A percentile compares a stretch with the other conserved stretches of the same genome.
Evolutionary conservation across 2,888 invertebrate species (phyloP).

Genomic region (Caenorhabditis sp.): DNA sequence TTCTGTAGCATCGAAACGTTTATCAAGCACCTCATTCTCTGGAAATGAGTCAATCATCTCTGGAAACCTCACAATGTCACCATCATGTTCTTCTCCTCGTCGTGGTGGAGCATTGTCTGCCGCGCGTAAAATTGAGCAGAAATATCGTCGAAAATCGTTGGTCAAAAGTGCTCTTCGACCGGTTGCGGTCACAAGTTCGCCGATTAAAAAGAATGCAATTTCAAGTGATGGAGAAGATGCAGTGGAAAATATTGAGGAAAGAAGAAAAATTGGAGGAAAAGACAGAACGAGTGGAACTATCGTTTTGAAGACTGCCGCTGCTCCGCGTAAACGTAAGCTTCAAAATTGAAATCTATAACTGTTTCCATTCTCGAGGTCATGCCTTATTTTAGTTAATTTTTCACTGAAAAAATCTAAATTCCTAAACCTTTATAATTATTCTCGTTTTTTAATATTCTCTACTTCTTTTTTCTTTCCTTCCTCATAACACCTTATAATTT

Average conservation of each 20-base stretch:
- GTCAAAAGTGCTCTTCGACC: slow-evolving; percentile 15
- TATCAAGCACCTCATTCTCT: no score
- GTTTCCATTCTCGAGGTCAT: no score
- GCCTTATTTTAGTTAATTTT: no score
- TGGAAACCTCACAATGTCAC: not conserved
- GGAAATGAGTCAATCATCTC: not conserved
- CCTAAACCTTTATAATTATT: no score
- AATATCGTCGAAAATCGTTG: slow-evolving; percentile 8
- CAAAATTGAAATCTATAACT: no score
- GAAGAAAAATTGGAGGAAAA: not conserved
- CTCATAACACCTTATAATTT: no score
- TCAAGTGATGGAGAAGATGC: not conserved
- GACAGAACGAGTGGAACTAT: not conserved
- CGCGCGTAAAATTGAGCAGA: slow-evolving; percentile 16
- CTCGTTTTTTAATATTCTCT: no score
- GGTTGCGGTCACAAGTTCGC: slow-evolving; percentile 5
- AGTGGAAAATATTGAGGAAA: not conserved
- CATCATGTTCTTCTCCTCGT: not conserved
- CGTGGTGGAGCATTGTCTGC: not conserved
- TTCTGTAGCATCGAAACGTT: no score
- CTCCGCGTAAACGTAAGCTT: not conserved
- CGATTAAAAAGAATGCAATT: not conserved
- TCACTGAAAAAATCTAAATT: no score
- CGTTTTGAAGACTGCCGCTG: slow-evolving; percentile 14
- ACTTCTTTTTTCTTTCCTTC: no score